Evolutionary conservation across 2,113 vertebrate species (phyloP).

Genomic region (Choloepus hoffmanni): DNA sequence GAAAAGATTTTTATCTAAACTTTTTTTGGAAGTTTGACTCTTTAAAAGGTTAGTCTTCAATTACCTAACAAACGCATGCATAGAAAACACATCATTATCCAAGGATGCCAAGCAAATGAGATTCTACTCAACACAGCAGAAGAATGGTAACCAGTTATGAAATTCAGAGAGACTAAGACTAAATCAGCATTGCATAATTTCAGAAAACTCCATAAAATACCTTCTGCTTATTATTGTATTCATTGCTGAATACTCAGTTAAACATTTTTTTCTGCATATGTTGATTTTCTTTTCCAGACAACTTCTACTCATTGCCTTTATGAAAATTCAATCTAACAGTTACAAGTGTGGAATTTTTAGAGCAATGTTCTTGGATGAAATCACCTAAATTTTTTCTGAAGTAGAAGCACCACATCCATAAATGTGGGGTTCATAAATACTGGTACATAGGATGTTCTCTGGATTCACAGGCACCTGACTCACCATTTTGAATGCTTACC

Average conservation of each 20-base stretch:
- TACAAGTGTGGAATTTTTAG: background rate
- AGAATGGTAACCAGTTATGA: background rate
- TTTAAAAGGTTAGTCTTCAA: constrained; percentile 53
- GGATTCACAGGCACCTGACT: background rate
- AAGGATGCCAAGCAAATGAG: constrained; percentile 41
- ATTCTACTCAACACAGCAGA: background rate
- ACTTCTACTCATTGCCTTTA: constrained; percentile 1
- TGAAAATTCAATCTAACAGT: background rate
- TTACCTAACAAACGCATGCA: background rate
- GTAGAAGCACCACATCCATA: background rate
- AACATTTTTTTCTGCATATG: background rate
- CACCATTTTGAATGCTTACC: background rate
- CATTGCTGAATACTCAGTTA: constrained; percentile 38
- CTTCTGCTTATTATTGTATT: constrained; percentile 60
- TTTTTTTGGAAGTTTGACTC: constrained; percentile 27
- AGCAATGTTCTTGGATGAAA: background rate
- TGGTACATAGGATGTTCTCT: background rate
- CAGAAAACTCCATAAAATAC: background rate
- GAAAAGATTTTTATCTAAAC: constrained; percentile 1
- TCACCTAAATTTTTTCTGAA: constrained; percentile 55
- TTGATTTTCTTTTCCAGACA: constrained; percentile 50
- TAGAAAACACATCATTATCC: constrained; percentile 1
- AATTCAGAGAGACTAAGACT: background rate
- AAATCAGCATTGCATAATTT: background rate
- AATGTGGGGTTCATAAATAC: background rate